Base-by-base conservation (phyloP, 2,797 vertebrate genomes). In the Ibycter americanus region DNA sequence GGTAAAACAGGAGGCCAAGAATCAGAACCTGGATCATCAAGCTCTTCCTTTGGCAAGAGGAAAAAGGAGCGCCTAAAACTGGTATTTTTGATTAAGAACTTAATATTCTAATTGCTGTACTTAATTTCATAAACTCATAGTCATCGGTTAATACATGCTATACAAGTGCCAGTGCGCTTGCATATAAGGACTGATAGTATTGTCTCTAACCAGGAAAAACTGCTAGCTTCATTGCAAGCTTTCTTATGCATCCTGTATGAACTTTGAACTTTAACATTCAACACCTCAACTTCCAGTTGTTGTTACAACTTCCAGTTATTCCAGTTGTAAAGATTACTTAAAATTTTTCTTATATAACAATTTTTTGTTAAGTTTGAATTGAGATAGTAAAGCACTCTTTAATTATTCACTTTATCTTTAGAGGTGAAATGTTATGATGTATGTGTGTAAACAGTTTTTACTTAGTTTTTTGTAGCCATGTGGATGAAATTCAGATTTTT, bases 61-160 rank as follows among this genome's bases (percentile, higher is more conserved):
- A 99, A 98, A 98, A 99, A 99, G 96, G 99, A 99, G 96, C 99
- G 98, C 62, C 97, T 99, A 93, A 99, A 99, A 97, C 83, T 99
- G 99, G 99, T 99, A 98, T 99, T 98, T 96, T 87, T 94, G 9
- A 25, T 78, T 47, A n/a, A 70, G 36, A 86, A 21, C 16, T 77
- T 89, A 44, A 15, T 42, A 54, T 65, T 84, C 16, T 65, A 46
- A 52, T 71, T 80, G 36, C 23, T 77, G 15, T 88, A 56, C 26
- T 23, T 58, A 44, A 54, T 83, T 83, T 88, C 25, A 26, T 82
- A 26, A 58, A 15, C 15, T 56, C 3, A 11, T 65, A 25, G 19
- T 58, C 23, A 44, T 62, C 15, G 46, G 19, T 88, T 79, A 4
- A 4, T 46, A 46, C 2, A 2, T 38, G 7, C 15, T 61, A 1